Base-by-base conservation (phyloP, 2,888 invertebrate genomes). In the Watsonalla cultraria region DNA sequence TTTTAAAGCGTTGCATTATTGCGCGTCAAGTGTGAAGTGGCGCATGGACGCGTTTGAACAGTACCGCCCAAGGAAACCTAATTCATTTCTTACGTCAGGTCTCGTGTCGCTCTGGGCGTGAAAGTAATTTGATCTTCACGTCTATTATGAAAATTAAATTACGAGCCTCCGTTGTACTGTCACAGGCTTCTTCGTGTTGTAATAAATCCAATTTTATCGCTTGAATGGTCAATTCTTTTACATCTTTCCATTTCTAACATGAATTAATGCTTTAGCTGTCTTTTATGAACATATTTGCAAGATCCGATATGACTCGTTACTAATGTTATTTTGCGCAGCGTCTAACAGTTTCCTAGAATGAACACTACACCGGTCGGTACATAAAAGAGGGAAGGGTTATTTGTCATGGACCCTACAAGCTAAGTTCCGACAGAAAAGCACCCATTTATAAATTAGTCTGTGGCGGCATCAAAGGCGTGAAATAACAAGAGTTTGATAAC, bases 61-160 rank as follows among this genome's bases (percentile, higher is more conserved):
- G 72, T 74, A 71, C 64, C 72, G 76, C 78, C 78, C 64, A 66
- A 70, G 75, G 78, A 76, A 76, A 75, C 75, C 73, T 76, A 77
- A 79, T 79, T 79, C 73, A 78, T 82, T 82, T 80, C 75, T 80
- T 77, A 78, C 81, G 67, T 78, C 74, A 64, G 68, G 72, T 81
- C 79, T 72, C 60, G 64, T 72, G 79, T 79, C 78, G 75, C 82
- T 79, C 74, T 68, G 69, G 78, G 79, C 76, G 60, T 72, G 70
- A 68, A 72, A 73, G 72, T 80, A 79, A 80, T 84, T 81, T 80
- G 77, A 80, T 79, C 70, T 74, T 75, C 78, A 68, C 70, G 74
- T 83, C 80, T 70, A 80, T 78, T 77, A 77, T 66, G 72, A 78
- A 77, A 80, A 78, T 82, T 79, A 75, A 82, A 84, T 82, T 80